Evolutionary conservation across 2,888 invertebrate species (phyloP).

Genomic region (Phortica okadai): DNA sequence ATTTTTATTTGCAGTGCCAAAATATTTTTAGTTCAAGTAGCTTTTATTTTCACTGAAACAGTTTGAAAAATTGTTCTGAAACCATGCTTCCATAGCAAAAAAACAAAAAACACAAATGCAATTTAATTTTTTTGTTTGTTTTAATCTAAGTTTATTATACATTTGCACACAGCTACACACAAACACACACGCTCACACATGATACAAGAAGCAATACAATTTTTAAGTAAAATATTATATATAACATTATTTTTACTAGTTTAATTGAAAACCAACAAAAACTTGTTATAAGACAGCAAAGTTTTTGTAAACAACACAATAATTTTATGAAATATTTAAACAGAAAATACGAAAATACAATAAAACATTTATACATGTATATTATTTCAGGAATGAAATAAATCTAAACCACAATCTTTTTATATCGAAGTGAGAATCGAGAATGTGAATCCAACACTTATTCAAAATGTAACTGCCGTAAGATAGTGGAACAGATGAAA

Average conservation of each 20-base stretch:
- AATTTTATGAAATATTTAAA: slow-evolving; percentile 54
- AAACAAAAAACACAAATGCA: neutral
- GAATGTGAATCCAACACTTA: neutral
- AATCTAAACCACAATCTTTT: neutral
- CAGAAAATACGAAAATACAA: neutral
- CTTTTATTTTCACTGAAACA: slow-evolving; percentile 6
- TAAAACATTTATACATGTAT: neutral
- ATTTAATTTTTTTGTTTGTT: neutral
- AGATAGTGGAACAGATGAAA: no score
- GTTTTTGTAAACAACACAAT: slow-evolving; percentile 55
- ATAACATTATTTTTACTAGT: slow-evolving; percentile 3
- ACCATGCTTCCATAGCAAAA: neutral
- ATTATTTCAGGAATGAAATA: neutral
- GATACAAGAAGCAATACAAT: neutral
- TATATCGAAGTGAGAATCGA: neutral
- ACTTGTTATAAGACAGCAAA: neutral
- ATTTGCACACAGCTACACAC: neutral
- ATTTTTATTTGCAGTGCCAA: slow-evolving; percentile 72
- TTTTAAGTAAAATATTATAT: neutral
- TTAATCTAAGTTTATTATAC: neutral
- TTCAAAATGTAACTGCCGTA: no score
- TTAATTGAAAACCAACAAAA: neutral
- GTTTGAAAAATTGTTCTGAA: neutral
- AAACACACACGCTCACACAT: neutral
- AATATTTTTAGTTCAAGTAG: slow-evolving; percentile 64